These are phyloP conservation scores for Oryzias curvinotus DNA, from an alignment of 2,113 vertebrate species.

Conservation along the genomic window DNA sequence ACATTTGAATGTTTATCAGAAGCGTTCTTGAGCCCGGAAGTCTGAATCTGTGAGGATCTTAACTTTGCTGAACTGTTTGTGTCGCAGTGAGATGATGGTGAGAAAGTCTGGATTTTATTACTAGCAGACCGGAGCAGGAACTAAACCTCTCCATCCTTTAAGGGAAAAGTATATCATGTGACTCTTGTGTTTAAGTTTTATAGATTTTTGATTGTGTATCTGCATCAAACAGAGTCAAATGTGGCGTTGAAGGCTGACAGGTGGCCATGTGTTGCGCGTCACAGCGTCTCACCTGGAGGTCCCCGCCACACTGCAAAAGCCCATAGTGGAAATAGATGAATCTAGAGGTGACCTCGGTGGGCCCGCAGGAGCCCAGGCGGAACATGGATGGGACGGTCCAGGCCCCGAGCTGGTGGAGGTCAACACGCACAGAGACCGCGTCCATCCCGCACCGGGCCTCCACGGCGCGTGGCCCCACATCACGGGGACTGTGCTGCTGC, in stretches of 20 bases:
- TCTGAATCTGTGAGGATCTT: too few relatives aligned
- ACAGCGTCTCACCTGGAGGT: slow-evolving; percentile 9
- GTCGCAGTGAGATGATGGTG: too few relatives aligned
- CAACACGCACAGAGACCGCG: slow-evolving; percentile 28
- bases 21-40: too few relatives aligned
- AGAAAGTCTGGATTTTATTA: too few relatives aligned
- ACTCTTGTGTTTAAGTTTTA: too few relatives aligned
- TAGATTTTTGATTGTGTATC: too few relatives aligned
- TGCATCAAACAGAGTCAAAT: too few relatives aligned
- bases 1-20: too few relatives aligned
- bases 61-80: too few relatives aligned
- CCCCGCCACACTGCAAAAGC: slow-evolving; percentile 19
- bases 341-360: not conserved
- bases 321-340: slow-evolving; percentile 38
- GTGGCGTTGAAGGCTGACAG: not conserved
- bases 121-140: too few relatives aligned
- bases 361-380: slow-evolving; percentile 32
- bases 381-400: slow-evolving; percentile 23
- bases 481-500: not conserved
- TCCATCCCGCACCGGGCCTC: slow-evolving; percentile 25
- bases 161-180: too few relatives aligned
- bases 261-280: not conserved
- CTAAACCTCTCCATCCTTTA: too few relatives aligned
- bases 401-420: slow-evolving; percentile 21
- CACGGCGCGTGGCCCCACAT: not conserved